Evolutionary conservation across 2,797 vertebrate genomes (phyloP), one percentile per base, ranked within the genome.

Genomic region (Oryzias sinensis): DNA sequence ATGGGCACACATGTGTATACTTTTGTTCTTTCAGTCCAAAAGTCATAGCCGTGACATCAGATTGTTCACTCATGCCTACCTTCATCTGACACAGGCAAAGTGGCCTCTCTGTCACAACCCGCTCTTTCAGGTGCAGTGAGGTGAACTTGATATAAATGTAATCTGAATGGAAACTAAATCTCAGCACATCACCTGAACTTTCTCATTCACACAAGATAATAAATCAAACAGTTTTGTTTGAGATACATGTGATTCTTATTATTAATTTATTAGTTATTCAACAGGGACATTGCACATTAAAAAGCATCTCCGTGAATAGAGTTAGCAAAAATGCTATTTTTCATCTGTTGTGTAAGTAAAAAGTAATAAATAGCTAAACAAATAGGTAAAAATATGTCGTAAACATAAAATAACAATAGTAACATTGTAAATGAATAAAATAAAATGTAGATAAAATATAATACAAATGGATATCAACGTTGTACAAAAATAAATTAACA

Each of bases 71-170:
- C 73, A 70, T 86, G 85, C 79, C 45, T 83, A 71, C 77, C 74
- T 67, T 65, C 56, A 72, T 70, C 67, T 69, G 78, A 81, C 79
- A 74, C 81, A 56, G 61, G 79, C 56, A 52, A 87, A 85, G 84
- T 84, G 84, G 80, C 80, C 78, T 84, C 83, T 79, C 86, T 87
- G 78, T 79, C 83, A 87, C 72, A 60, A 83, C 79, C 78, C 70
- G 67, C 69, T 76, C 81, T 82, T 82, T 87, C 79, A 87, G 79
- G 79, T 79, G 84, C 84, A 83, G 69, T 78, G 80, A 88, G 70
- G 66, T 76, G 73, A 76, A 79, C 76, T 84, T 84, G 79, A 84
- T 70, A 80, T 82, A 82, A 83, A 87, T 79, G 71, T 65, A 80
- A 78, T 77, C 76, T 85, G 83, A 85, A 85, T 83, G 56, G 48